Base-by-base conservation (phyloP, 2,888 invertebrate species). In the Beris chalybata region DNA sequence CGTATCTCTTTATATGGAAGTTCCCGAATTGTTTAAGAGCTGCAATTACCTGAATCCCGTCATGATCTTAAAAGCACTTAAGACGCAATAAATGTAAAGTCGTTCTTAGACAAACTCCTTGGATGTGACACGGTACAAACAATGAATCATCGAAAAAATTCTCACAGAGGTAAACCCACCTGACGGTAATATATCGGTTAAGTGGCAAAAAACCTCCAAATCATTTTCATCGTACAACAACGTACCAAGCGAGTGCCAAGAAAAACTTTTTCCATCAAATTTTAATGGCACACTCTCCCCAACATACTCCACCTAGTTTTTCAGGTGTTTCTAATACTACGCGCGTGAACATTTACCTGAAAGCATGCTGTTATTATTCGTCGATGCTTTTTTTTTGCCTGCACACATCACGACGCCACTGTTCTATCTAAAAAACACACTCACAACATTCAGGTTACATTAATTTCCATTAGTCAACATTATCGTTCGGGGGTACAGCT, bases 401-500 rank as follows among this genome's bases (percentile, higher is more conserved):
- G 7, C 7, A 22, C 31, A 47, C 50, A n/a, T 30, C n/a, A 38
- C 9, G 38, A 9, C 38, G 9, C 38, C 38, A 38, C 38, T 38
- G 38, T 38, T 38, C 38, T 38, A 38, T 38, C 38, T 38, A 38
- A 38, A 38, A 38, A 38, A 38, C n/a, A 50, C 13, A 50, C 50
- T 48, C 59, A 59, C 59, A 61, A 61, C 50, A 61, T 50, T 29
- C 38, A 61, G 61, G 61, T 61, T 61, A 50, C 61, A 61, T 61
- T 52, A 61, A 61, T 61, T 61, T 61, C 52, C 61, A 61, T 61
- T 61, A 61, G 50, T 50, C 50, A 50, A 61, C 61, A 61, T 61
- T 61, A 61, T 61, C 61, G 50, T 50, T 61, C 50, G 22, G 61
- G 61, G 22, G 61, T 38, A 50, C 38, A 38, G 12, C 13, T 5